A percentile compares a stretch with the other conserved stretches of the same genome.
Conservation (phyloP, 2,797 vertebrate genomes). For the Gastrophryne carolinensis region DNA sequence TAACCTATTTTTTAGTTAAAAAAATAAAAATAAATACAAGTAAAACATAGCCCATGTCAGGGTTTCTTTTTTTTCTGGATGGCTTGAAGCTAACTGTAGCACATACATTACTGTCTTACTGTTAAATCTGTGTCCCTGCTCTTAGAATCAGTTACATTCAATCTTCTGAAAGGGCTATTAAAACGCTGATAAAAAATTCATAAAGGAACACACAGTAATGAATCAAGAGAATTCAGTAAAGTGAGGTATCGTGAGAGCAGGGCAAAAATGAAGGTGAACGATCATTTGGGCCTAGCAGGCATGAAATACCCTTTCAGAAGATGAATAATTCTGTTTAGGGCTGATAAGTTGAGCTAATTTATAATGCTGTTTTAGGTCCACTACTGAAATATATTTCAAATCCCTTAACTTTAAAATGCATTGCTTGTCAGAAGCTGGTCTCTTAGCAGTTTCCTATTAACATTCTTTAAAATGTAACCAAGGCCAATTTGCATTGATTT, state of each 20-base stretch:
- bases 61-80: slow-evolving; percentile 66
- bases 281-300: slow-evolving; percentile 84
- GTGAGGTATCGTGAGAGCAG: slow-evolving; percentile 80
- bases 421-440: slow-evolving; percentile 78
- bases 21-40: neutral
- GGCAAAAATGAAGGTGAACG: slow-evolving; percentile 82
- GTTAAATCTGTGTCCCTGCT: slow-evolving; percentile 80
- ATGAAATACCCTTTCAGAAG: slow-evolving; percentile 88
- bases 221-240: slow-evolving; percentile 84
- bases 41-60: slow-evolving; percentile 54
- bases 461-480: slow-evolving; percentile 83
- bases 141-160: slow-evolving; percentile 80
- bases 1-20: slow-evolving; percentile 1
- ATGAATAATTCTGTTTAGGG: slow-evolving; percentile 89
- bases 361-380: slow-evolving; percentile 88
- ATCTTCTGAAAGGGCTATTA: slow-evolving; percentile 85
- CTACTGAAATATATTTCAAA: slow-evolving; percentile 86
- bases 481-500: slow-evolving; percentile 84
- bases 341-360: slow-evolving; percentile 88
- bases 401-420: slow-evolving; percentile 83
- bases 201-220: slow-evolving; percentile 84
- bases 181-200: slow-evolving; percentile 88
- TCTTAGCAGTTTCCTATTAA: slow-evolving; percentile 83
- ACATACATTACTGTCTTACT: slow-evolving; percentile 80
- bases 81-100: slow-evolving; percentile 74